A percentile compares a stretch with the other conserved stretches of the same genome.
These are phyloP conservation scores for Muscicapa comitata DNA, from an alignment of 2,797 vertebrate species.

Conservation along the genomic window DNA sequence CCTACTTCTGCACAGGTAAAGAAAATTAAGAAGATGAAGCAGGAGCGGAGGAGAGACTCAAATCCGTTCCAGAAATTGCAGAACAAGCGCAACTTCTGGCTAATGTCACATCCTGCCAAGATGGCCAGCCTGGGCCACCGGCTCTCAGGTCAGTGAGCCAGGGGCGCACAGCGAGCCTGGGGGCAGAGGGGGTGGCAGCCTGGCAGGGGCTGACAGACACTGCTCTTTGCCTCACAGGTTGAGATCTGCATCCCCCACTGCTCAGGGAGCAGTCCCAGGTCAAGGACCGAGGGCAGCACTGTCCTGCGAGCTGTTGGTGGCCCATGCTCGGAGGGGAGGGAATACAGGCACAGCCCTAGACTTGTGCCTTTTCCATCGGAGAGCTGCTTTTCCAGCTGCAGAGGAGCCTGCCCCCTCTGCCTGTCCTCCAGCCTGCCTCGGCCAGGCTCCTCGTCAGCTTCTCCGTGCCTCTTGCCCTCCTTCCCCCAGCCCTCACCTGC, in stretches of 20 bases:
- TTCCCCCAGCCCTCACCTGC: not conserved
- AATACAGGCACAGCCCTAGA: not conserved
- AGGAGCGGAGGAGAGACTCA: not conserved
- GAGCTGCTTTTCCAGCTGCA: not conserved
- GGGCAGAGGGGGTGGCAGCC: accelerated
- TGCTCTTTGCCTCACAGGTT: not conserved
- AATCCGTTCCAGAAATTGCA: not conserved
- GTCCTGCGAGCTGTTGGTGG: not conserved
- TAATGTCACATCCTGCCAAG: not conserved
- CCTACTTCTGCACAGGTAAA: not conserved
- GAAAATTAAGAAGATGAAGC: not conserved
- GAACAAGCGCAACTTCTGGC: not conserved
- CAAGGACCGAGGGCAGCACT: not conserved
- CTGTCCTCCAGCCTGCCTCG: not conserved
- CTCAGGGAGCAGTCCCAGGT: not conserved
- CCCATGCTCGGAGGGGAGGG: not conserved
- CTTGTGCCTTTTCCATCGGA: not conserved
- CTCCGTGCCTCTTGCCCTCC: not conserved
- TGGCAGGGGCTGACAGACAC: not conserved
- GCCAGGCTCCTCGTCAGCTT: not conserved
- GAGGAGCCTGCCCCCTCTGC: not conserved
- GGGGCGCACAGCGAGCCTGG: not conserved
- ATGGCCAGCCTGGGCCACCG: not conserved
- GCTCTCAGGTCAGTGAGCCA: not conserved
- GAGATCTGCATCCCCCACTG: not conserved